Conservation (phyloP, 2,797 vertebrate species). For the Fistularia commersonii region DNA sequence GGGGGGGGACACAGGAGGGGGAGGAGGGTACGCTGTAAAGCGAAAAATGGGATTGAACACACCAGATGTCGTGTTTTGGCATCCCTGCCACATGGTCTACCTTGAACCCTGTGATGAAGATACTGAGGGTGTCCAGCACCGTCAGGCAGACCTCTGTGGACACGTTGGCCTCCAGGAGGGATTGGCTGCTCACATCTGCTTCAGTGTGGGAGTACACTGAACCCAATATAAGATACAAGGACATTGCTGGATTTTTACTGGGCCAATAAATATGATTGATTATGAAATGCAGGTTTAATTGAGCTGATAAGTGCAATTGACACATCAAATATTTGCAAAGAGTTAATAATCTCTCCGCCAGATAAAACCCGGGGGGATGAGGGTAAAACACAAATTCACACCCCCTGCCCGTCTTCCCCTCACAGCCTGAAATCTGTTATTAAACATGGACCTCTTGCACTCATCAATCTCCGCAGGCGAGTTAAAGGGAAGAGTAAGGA, state of each 20-base stretch:
- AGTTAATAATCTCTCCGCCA: no score
- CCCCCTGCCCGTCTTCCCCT: no score
- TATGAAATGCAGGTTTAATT: neutral
- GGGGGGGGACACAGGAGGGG: conserved; percentile 29
- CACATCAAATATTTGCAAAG: no score
- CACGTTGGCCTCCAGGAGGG: conserved; percentile 90
- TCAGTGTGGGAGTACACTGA: conserved; percentile 90
- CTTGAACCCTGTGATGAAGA: conserved; percentile 96
- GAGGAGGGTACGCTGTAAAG: neutral
- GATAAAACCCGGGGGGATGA: no score
- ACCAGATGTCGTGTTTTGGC: no score
- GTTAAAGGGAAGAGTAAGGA: no score
- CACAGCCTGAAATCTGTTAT: no score
- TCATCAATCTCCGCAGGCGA: no score
- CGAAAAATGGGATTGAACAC: neutral
- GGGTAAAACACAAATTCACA: no score
- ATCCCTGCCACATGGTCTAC: conserved; percentile 53
- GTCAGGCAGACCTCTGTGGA: conserved; percentile 95
- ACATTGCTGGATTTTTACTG: conserved; percentile 9
- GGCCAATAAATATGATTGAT: conserved; percentile 4
- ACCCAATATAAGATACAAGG: neutral
- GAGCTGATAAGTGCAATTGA: no score
- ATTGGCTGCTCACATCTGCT: conserved; percentile 89
- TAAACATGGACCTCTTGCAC: no score
- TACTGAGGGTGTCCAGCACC: conserved; percentile 89